These are phyloP conservation scores for Plumapathes pennacea DNA, from an alignment of 92 coral and sea anemone species.

Conservation along the genomic window DNA sequence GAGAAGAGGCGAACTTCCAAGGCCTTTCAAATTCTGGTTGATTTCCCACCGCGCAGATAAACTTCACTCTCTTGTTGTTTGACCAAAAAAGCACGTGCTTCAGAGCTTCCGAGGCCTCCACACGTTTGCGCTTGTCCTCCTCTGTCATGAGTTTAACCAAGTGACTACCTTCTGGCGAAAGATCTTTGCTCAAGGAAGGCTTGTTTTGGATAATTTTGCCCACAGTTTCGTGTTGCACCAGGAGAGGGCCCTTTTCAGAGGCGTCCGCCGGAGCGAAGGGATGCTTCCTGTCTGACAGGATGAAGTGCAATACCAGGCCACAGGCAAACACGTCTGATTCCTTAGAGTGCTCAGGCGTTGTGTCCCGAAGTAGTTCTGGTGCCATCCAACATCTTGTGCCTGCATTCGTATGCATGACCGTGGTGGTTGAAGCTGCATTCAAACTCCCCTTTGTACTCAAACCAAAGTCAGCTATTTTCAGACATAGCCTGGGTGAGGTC, in stretches of 20 bases:
- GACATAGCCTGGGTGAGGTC: slow-evolving; percentile 22
- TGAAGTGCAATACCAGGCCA: slow-evolving; percentile 32
- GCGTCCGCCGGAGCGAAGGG: slow-evolving; percentile 35
- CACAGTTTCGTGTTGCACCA: slow-evolving; percentile 19
- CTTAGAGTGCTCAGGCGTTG: slow-evolving; percentile 29
- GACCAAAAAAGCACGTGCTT: slow-evolving; percentile 59
- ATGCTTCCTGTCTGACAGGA: slow-evolving; percentile 41
- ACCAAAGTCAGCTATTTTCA: slow-evolving; percentile 64
- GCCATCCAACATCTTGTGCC: slow-evolving; percentile 63
- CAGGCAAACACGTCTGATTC: slow-evolving; percentile 43
- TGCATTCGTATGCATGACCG: slow-evolving; percentile 19
- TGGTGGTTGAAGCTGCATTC: neutral
- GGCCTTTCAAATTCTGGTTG: slow-evolving; percentile 49
- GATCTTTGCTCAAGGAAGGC: neutral
- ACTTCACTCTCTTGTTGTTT: slow-evolving; percentile 24
- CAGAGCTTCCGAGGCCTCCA: slow-evolving; percentile 12
- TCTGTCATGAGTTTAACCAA: slow-evolving; percentile 24
- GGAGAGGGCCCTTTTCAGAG: neutral
- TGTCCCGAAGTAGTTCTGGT: slow-evolving; percentile 25
- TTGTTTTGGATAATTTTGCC: slow-evolving; percentile 18
- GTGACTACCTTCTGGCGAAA: slow-evolving; percentile 43
- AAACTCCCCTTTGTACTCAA: slow-evolving; percentile 19
- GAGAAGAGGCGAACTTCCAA: no score
- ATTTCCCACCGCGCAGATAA: slow-evolving; percentile 41
- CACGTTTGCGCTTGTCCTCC: slow-evolving; percentile 8